Evolutionary conservation across 2,797 vertebrate genomes (phyloP), one percentile per base, ranked within the genome.

Genomic region (Enteromius argenteus): DNA sequence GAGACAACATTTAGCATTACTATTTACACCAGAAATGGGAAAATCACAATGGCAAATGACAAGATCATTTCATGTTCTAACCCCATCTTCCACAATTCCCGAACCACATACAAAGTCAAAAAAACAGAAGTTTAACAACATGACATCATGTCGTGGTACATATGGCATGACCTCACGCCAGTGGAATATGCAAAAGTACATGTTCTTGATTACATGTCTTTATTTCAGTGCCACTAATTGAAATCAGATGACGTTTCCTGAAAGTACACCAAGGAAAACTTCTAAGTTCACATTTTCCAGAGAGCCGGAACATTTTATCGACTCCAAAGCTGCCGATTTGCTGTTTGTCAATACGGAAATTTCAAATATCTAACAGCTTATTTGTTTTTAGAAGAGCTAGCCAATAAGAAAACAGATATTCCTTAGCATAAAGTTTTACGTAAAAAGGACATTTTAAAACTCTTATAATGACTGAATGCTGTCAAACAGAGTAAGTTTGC

Each of bases 131-230:
- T 32, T 23, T 67, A 76, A 79, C 86, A 82, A 42, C 68, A 83
- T 83, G 56, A 87, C 74, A 84, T 89, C 51, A 85, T 35, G 68
- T 35, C 66, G 77, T 86, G 80, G 86, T 58, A 84, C 69, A 87
- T 42, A 79, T 60, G 30, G 51, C 78, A 77, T 87, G 83, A 84
- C 78, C 78, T 85, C 64, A 71, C n/a, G 0, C 9, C 11, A 66
- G 66, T 68, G 83, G 72, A 73, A 85, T 23, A 68, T n/a, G 14
- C 58, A 74, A 75, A 84, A 81, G 75, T 76, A 56, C 74, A 66
- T 64, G 39, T 49, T 49, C 73, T 51, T 32, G 51, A 73, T 79
- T 51, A 79, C 4, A 44, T 30, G 3, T 71, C 37, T 60, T 67
- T 53, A 78, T 75, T 80, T 60, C 35, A 72, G 51, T 21, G 67